Conservation (phyloP, 2,113 vertebrate species). For the Zonotrichia leucophrys region DNA sequence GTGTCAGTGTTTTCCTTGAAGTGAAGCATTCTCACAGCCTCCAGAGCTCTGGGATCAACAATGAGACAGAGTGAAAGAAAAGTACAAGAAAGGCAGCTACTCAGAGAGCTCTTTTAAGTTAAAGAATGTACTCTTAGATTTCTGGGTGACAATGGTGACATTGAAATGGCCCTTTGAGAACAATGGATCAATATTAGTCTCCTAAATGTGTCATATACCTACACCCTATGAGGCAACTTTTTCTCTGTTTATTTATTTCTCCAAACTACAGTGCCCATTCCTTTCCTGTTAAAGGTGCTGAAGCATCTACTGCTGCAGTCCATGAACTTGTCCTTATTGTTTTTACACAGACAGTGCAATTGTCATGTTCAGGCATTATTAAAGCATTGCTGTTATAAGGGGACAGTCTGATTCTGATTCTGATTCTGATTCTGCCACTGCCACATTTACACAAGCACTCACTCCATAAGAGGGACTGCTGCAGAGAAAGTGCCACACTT, state of each 20-base stretch:
- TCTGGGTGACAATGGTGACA: background rate
- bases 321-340: background rate
- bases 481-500: background rate
- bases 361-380: background rate
- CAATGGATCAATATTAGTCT: background rate
- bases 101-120: background rate
- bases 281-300: background rate
- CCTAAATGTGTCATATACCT: background rate
- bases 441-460: background rate
- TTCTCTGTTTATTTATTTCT: background rate
- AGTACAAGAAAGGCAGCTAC: background rate
- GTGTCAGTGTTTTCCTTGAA: background rate
- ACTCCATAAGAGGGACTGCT: background rate
- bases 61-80: background rate
- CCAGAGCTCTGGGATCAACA: slow-evolving; percentile 20
- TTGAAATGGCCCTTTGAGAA: background rate
- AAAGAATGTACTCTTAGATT: background rate
- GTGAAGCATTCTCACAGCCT: background rate
- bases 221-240: background rate
- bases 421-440: background rate
- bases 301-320: background rate
- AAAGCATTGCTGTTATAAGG: background rate
- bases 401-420: background rate
- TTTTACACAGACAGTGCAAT: background rate
- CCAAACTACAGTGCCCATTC: background rate